These are phyloP conservation scores for Periphyllus acericola DNA, from an alignment of 2,888 invertebrate species.

Conservation along the genomic window DNA sequence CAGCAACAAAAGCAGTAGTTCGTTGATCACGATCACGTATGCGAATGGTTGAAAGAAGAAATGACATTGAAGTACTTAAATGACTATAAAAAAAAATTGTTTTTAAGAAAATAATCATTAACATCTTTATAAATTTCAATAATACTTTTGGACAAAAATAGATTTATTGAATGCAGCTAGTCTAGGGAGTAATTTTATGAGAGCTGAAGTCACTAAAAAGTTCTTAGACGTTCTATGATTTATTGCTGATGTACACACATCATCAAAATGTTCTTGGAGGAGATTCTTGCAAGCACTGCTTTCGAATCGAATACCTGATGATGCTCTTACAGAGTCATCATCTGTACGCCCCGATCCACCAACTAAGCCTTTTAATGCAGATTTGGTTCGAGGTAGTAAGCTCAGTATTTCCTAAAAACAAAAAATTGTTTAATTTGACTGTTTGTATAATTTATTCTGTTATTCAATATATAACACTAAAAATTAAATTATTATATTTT, in stretches of 20 bases:
- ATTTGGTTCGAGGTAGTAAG: slow-evolving; percentile 73
- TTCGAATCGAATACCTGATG: slow-evolving; percentile 64
- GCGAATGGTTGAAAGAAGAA: slow-evolving; percentile 80
- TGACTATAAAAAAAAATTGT: slow-evolving; percentile 68
- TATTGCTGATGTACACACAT: slow-evolving; percentile 82
- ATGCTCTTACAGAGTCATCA: slow-evolving; percentile 48
- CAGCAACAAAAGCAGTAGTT: slow-evolving; percentile 86
- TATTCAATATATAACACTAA: neutral
- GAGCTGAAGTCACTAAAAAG: slow-evolving; percentile 84
- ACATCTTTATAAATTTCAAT: neutral
- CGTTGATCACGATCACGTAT: slow-evolving; percentile 83
- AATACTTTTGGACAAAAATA: slow-evolving; percentile 76
- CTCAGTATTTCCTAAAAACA: slow-evolving; percentile 64
- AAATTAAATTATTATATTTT: neutral
- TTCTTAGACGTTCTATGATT: slow-evolving; percentile 80
- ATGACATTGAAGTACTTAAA: slow-evolving; percentile 78
- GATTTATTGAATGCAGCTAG: slow-evolving; percentile 92
- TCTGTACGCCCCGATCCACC: slow-evolving; percentile 55
- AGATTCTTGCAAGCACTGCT: slow-evolving; percentile 87
- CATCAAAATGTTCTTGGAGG: slow-evolving; percentile 84
- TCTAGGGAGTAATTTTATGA: slow-evolving; percentile 88
- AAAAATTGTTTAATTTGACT: neutral
- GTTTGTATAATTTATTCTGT: neutral
- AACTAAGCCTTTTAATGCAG: slow-evolving; percentile 68
- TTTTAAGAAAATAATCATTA: neutral